Conservation (phyloP, 2,113 vertebrate species). For the Pteropus alecto region DNA sequence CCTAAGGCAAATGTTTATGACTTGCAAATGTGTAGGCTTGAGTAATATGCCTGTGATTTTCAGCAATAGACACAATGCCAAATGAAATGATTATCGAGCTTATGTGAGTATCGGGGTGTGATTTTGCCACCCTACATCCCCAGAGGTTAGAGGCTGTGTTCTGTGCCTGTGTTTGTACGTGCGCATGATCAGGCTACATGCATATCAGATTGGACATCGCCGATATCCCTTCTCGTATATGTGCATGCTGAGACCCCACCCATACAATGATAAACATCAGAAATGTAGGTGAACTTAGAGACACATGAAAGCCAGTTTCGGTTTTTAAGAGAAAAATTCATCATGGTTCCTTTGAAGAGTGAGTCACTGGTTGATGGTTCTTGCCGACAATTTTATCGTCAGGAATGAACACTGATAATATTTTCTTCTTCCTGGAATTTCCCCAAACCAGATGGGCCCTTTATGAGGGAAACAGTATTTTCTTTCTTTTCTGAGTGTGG, state of each 20-base stretch:
- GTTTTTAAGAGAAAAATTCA: constrained; percentile 7
- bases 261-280: background rate
- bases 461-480: constrained; percentile 57
- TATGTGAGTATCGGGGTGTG: background rate
- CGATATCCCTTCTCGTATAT: background rate
- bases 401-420: constrained; percentile 48
- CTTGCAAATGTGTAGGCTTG: background rate
- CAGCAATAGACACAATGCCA: background rate
- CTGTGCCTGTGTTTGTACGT: background rate
- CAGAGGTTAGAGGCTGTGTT: background rate
- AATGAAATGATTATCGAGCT: background rate
- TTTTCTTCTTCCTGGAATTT: constrained; percentile 70
- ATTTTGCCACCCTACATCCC: background rate
- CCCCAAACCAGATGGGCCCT: constrained; percentile 52
- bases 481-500: constrained; percentile 42
- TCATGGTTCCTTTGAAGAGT: background rate
- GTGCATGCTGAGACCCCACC: background rate
- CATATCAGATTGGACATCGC: background rate
- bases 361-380: constrained; percentile 33
- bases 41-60: background rate
- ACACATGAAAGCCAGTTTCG: background rate
- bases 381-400: constrained; percentile 20
- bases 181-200: fast-evolving
- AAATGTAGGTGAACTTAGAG: background rate
- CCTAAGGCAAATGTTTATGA: background rate